These are phyloP conservation scores for Plebejus melissa DNA, from an alignment of 2,888 invertebrate genomes.

Conservation along the genomic window DNA sequence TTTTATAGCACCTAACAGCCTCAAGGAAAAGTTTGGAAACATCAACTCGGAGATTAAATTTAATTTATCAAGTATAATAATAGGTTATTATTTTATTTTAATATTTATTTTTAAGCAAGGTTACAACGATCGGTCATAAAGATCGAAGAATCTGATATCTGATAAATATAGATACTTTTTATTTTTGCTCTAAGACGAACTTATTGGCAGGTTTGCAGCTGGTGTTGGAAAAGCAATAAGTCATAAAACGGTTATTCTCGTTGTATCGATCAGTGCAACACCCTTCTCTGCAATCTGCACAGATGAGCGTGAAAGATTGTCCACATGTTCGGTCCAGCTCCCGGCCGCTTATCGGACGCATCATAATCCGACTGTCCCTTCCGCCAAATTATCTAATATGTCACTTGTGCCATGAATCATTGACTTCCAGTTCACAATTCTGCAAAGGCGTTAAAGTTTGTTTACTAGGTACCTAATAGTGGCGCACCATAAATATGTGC, in stretches of 20 bases:
- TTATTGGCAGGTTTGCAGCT: neutral
- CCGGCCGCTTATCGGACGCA: conserved; percentile 52
- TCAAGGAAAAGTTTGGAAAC: neutral
- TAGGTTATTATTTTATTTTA: no score
- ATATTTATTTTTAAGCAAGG: no score
- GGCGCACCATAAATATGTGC: no score
- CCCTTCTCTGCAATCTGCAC: conserved; percentile 72
- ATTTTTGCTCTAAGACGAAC: no score
- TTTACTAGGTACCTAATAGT: no score
- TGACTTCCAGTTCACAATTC: neutral
- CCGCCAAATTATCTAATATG: conserved; percentile 59
- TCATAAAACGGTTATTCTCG: conserved; percentile 44
- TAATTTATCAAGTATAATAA: neutral
- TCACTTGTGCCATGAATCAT: conserved; percentile 45
- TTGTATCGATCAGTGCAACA: conserved; percentile 52
- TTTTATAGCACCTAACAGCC: neutral
- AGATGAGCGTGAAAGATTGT: conserved; percentile 79
- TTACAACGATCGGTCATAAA: no score
- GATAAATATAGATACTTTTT: neutral
- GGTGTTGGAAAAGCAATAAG: neutral
- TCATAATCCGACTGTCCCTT: conserved; percentile 68
- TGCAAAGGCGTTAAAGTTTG: neutral
- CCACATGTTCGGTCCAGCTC: conserved; percentile 68
- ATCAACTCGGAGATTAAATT: neutral
- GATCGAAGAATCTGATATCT: neutral